Percentiles rank a stretch among this genome's conserved stretches.
These are phyloP conservation scores for Pipistrellus pipistrellus DNA, from an alignment of 2,797 vertebrate species.

Conservation along the genomic window DNA sequence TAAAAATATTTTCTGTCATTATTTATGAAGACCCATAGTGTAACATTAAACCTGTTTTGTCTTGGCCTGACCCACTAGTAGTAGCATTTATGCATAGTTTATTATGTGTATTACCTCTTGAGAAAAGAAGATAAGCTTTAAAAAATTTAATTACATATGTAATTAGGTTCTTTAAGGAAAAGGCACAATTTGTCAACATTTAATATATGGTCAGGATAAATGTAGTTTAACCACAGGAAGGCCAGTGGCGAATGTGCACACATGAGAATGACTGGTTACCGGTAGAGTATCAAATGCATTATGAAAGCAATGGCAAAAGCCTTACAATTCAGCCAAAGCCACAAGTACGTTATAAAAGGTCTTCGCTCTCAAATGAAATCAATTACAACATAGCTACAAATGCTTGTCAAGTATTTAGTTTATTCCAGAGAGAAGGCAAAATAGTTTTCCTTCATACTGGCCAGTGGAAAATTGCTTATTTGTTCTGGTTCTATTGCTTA, in stretches of 20 bases:
- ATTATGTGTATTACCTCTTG: neutral
- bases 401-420: slow-evolving; percentile 79
- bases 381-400: slow-evolving; percentile 81
- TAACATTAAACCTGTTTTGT: neutral
- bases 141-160: slow-evolving; percentile 15
- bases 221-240: slow-evolving; percentile 51
- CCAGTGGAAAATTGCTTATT: slow-evolving; percentile 71
- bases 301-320: slow-evolving; percentile 75
- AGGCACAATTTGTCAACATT: neutral
- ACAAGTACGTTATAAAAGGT: slow-evolving; percentile 83
- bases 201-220: slow-evolving; percentile 54
- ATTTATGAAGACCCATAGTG: neutral
- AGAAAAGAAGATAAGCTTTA: neutral
- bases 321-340: slow-evolving; percentile 81
- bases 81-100: neutral
- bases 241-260: slow-evolving; percentile 19
- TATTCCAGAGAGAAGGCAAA: slow-evolving; percentile 80
- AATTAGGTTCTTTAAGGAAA: slow-evolving; percentile 65
- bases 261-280: slow-evolving; percentile 41
- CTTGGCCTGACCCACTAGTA: neutral
- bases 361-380: slow-evolving; percentile 83
- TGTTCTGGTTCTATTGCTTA: slow-evolving; percentile 52
- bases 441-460: slow-evolving; percentile 73
- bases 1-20: slow-evolving; percentile 10
- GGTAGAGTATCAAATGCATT: slow-evolving; percentile 55